Conservation (phyloP, 2,113 vertebrate genomes). For the Zeus faber region DNA sequence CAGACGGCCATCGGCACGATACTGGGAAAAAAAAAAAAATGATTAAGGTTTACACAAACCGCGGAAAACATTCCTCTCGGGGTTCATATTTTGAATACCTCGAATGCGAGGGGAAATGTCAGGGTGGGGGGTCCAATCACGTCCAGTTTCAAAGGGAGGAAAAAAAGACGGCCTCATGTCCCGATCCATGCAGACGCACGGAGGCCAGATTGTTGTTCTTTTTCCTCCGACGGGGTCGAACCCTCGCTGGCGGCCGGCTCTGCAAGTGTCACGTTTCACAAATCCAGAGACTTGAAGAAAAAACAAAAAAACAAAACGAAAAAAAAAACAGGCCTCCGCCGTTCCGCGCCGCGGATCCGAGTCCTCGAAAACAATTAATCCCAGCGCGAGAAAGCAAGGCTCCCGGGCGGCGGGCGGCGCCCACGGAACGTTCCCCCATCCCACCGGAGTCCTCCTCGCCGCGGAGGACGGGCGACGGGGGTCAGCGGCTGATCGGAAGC, state of each 20-base stretch:
- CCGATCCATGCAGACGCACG: background rate
- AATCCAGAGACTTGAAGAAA: background rate
- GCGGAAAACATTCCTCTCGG: background rate
- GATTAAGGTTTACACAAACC: background rate
- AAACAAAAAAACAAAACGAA: no score
- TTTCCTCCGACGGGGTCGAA: background rate
- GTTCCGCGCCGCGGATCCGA: background rate
- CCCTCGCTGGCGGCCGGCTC: background rate
- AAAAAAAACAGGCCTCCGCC: no score
- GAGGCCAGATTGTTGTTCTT: background rate
- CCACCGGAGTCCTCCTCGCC: background rate
- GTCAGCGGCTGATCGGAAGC: constrained; percentile 83
- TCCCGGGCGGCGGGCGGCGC: background rate
- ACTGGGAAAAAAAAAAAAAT: constrained; percentile 19
- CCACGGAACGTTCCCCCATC: background rate
- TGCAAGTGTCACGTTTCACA: background rate
- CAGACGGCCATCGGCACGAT: constrained; percentile 44
- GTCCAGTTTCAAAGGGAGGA: background rate
- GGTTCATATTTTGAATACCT: background rate
- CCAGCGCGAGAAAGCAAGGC: background rate
- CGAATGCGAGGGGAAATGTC: background rate
- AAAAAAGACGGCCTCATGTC: background rate
- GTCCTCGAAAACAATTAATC: background rate
- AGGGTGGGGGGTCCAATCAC: background rate
- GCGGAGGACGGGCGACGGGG: background rate